Evolutionary conservation across 2,113 vertebrate genomes (phyloP).

Genomic region (Spea multiplicata): DNA sequence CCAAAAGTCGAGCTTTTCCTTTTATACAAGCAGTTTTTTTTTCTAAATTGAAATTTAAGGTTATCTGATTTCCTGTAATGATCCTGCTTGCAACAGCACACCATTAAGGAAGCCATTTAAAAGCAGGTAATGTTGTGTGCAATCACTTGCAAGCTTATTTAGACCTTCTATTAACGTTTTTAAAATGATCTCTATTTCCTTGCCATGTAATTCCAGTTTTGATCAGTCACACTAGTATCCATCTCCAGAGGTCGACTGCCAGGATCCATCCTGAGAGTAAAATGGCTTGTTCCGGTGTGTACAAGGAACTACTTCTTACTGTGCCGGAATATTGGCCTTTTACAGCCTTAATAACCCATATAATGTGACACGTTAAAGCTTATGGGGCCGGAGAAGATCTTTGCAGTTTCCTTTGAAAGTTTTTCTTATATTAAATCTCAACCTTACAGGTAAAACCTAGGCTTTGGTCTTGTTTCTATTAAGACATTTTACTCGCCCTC

Average conservation of each 20-base stretch:
- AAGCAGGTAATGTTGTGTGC: slow-evolving; percentile 43
- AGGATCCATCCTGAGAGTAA: neutral
- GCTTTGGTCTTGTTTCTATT: too few species aligned
- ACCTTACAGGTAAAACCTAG: too few species aligned
- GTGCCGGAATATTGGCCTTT: neutral
- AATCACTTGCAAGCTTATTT: slow-evolving; percentile 17
- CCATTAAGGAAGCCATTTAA: slow-evolving; percentile 32
- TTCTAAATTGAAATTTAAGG: slow-evolving; percentile 17
- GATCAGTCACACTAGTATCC: neutral
- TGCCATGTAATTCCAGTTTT: neutral
- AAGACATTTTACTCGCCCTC: too few species aligned
- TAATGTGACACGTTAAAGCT: neutral
- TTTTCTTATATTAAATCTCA: too few species aligned
- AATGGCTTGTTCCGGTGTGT: neutral
- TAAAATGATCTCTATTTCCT: slow-evolving; percentile 25
- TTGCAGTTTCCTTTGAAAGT: neutral
- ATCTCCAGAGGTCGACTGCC: neutral
- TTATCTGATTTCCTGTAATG: slow-evolving; percentile 32
- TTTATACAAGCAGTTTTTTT: neutral
- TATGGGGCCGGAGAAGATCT: neutral
- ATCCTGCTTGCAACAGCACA: neutral
- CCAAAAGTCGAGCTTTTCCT: too few species aligned
- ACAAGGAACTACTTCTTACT: neutral
- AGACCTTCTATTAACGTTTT: slow-evolving; percentile 22
- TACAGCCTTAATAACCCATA: neutral